phyloP scores from a whole-genome alignment of 2,797 vertebrate species.

The Melanotaenia nigrans region DNA sequence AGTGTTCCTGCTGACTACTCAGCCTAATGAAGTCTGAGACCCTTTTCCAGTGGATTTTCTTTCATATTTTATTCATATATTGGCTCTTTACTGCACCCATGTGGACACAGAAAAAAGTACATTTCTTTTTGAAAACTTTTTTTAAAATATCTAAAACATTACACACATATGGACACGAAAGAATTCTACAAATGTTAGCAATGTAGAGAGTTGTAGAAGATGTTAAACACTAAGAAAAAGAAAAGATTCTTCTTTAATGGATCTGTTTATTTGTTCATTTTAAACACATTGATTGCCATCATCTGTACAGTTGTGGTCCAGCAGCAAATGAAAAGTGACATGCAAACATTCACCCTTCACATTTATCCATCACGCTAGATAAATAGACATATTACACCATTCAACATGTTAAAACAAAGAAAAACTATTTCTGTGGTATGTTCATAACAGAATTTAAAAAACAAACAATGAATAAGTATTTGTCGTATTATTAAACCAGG shows the following conservation, averaged over 20 bases:
- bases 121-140: neutral
- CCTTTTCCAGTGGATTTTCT: neutral
- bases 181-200: too few relatives aligned
- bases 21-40: too few relatives aligned
- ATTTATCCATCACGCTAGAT: conserved; percentile 6
- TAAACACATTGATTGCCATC: conserved; percentile 56
- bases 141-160: neutral
- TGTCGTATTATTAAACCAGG: conserved; percentile 24
- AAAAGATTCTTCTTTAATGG: conserved; percentile 1
- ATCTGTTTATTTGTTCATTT: conserved; percentile 63
- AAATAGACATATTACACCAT: conserved; percentile 16
- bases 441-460: conserved; percentile 36
- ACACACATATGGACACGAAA: too few relatives aligned
- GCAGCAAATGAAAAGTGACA: conserved; percentile 33
- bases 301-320: conserved; percentile 27
- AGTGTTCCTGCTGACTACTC: too few relatives aligned
- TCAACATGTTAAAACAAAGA: conserved; percentile 33
- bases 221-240: neutral
- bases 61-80: neutral
- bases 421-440: conserved; percentile 36
- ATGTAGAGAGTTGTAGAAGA: too few relatives aligned
- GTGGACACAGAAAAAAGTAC: conserved; percentile 23
- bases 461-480: conserved; percentile 4
- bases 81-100: conserved; percentile 30
- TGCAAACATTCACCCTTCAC: conserved; percentile 33